Evolutionary conservation across 2,113 vertebrate genomes (phyloP).

Genomic region (Brachyhypopomus occidentalis): DNA sequence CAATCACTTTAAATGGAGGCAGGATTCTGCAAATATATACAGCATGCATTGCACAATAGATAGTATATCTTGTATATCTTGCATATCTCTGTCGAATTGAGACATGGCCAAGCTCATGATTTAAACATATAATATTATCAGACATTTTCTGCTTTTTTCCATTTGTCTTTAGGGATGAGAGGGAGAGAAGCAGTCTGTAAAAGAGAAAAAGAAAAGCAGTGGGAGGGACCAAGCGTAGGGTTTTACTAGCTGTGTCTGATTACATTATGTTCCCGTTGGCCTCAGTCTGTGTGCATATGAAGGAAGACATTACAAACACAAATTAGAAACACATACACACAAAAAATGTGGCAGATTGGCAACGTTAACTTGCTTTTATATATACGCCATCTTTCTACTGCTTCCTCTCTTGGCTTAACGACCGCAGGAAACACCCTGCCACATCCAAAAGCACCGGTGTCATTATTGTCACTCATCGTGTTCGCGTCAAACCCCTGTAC

Average conservation of each 20-base stretch:
- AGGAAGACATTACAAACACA: neutral
- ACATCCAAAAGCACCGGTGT: neutral
- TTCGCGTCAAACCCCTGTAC: neutral
- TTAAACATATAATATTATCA: conserved; percentile 3
- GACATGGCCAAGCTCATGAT: neutral
- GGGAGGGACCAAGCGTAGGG: neutral
- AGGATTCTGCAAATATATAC: neutral
- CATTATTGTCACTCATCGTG: neutral
- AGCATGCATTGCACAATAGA: neutral
- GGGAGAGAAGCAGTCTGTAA: neutral
- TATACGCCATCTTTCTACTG: neutral
- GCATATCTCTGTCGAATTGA: neutral
- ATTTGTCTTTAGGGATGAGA: neutral
- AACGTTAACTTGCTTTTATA: neutral
- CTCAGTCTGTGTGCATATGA: neutral
- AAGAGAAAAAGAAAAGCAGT: neutral
- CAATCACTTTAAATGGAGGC: neutral
- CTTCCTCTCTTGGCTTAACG: neutral
- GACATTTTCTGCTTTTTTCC: conserved; percentile 4
- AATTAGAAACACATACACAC: conserved; percentile 7
- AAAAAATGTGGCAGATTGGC: neutral
- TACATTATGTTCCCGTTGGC: conserved; percentile 23
- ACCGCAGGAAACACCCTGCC: neutral
- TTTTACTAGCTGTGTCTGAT: conserved; percentile 22
- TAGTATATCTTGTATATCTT: neutral